Percentiles rank a stretch among this genome's conserved stretches.
These are phyloP conservation scores for Sipha maydis DNA, from an alignment of 2,888 invertebrate genomes.

Conservation along the genomic window DNA sequence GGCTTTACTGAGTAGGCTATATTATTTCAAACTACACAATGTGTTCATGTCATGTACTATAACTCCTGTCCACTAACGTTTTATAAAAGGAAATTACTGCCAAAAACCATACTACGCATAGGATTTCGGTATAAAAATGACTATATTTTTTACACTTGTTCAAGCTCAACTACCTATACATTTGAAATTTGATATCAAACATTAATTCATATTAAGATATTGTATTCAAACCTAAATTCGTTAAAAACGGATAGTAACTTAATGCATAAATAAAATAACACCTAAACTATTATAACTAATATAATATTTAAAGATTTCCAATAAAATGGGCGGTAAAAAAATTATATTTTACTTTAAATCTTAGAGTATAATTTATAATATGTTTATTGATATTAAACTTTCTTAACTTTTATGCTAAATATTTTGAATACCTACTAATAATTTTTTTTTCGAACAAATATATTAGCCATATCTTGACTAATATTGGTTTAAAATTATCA, in stretches of 20 bases:
- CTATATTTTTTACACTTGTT: neutral
- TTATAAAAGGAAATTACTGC: conserved; percentile 26
- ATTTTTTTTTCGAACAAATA: too few relatives aligned
- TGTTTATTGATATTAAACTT: too few relatives aligned
- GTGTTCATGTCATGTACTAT: too few relatives aligned
- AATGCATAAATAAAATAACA: neutral
- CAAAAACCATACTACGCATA: conserved; percentile 33
- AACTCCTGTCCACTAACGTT: neutral
- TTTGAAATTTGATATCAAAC: neutral
- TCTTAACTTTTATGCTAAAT: too few relatives aligned
- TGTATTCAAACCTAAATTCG: neutral
- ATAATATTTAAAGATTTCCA: too few relatives aligned
- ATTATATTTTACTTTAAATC: too few relatives aligned
- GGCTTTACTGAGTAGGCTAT: conserved; percentile 35
- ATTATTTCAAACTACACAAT: conserved; percentile 22
- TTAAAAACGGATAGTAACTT: neutral
- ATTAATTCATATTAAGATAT: neutral
- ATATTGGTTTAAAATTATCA: too few relatives aligned
- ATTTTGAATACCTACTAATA: too few relatives aligned
- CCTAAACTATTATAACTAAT: too few relatives aligned
- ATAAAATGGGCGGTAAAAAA: too few relatives aligned
- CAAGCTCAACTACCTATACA: neutral
- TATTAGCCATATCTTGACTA: too few relatives aligned
- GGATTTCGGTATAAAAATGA: conserved; percentile 31
- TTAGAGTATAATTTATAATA: too few relatives aligned